Conservation (phyloP, 2,113 vertebrate genomes). For the Genyomyrus donnyi region DNA sequence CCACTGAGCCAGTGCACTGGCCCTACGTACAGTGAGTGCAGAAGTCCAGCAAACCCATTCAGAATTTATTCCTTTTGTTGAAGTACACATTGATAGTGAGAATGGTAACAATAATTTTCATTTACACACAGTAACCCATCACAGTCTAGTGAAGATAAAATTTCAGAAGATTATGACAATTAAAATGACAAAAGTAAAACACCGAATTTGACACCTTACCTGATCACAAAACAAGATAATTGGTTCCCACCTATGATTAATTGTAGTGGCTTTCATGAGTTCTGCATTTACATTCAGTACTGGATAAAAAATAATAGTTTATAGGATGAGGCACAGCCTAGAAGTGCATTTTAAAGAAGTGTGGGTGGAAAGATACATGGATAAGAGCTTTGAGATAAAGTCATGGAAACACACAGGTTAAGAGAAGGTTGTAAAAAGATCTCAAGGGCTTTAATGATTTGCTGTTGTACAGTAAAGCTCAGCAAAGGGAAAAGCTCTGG, state of each 20-base stretch:
- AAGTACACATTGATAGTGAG: background rate
- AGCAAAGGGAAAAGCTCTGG: background rate
- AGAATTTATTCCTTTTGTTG: background rate
- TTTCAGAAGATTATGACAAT: background rate
- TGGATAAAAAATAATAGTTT: background rate
- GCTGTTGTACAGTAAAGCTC: background rate
- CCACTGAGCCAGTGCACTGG: background rate
- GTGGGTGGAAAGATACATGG: background rate
- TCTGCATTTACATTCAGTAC: background rate
- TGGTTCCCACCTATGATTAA: background rate
- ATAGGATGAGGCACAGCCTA: background rate
- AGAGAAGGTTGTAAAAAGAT: background rate
- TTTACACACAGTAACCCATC: background rate
- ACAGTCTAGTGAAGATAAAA: background rate
- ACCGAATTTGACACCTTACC: background rate
- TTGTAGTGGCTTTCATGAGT: background rate
- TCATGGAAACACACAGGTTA: background rate
- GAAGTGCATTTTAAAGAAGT: background rate
- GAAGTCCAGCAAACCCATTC: background rate
- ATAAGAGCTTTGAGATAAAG: background rate
- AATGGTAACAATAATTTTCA: background rate
- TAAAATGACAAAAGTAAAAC: background rate
- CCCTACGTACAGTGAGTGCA: background rate
- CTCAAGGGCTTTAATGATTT: background rate
- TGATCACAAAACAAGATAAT: background rate